Conservation (phyloP, 2,113 vertebrate genomes). For the Leucopsar rothschildi region DNA sequence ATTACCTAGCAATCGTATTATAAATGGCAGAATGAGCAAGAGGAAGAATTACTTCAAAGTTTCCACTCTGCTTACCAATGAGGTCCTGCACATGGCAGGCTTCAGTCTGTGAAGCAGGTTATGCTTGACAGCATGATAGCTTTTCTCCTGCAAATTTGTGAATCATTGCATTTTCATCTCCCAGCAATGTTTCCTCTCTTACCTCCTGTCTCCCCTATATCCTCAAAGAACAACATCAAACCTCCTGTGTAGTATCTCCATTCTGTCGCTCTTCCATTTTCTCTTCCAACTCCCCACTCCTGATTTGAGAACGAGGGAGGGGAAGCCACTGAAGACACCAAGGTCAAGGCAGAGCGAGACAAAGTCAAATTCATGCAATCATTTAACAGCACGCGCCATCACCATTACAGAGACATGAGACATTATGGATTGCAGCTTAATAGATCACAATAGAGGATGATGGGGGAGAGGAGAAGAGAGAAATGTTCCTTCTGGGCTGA, state of each 20-base stretch:
- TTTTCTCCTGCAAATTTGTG: not conserved
- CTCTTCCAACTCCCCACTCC: not conserved
- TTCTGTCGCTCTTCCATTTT: not conserved
- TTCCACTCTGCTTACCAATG: not conserved
- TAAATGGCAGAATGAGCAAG: constrained; percentile 4
- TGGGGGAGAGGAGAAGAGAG: not conserved
- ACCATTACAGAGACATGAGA: constrained; percentile 22
- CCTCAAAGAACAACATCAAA: not conserved
- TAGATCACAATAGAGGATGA: constrained; percentile 7
- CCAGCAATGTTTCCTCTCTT: not conserved
- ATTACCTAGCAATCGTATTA: not conserved
- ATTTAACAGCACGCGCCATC: constrained; percentile 19
- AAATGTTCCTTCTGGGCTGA: constrained; percentile 16
- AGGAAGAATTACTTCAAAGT: not conserved
- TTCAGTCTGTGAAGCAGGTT: not conserved
- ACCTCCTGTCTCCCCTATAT: not conserved
- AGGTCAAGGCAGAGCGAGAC: constrained; percentile 49
- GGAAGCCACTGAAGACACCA: constrained; percentile 20
- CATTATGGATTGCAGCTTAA: constrained; percentile 43
- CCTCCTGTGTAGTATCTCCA: not conserved
- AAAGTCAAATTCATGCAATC: constrained; percentile 55
- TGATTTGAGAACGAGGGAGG: not conserved
- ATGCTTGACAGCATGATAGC: not conserved
- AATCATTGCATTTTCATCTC: not conserved
- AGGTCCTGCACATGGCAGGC: not conserved